These are phyloP conservation scores for Phylloscopus trochilus DNA, from an alignment of 2,113 vertebrate genomes.

Conservation along the genomic window DNA sequence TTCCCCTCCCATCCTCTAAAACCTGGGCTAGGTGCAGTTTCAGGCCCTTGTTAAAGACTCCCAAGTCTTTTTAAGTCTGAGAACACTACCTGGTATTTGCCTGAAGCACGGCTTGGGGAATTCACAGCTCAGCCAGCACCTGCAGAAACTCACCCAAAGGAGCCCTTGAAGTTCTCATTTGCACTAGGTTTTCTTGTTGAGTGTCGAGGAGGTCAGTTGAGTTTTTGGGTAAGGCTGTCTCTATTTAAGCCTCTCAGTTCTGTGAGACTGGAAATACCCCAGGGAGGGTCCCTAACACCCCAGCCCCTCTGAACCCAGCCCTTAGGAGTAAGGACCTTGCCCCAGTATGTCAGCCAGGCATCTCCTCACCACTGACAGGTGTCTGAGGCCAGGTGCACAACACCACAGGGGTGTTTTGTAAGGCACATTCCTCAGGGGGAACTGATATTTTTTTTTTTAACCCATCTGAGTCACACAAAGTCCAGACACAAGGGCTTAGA, in stretches of 20 bases:
- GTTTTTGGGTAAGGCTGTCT: not conserved
- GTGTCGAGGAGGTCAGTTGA: not conserved
- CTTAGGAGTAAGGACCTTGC: not conserved
- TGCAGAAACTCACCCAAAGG: not conserved
- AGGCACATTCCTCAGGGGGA: not conserved
- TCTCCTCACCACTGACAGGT: rapidly evolving
- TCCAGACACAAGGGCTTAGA: not conserved
- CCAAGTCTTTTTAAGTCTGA: not conserved
- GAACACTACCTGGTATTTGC: not conserved
- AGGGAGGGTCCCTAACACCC: not conserved
- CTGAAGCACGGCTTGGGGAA: rapidly evolving
- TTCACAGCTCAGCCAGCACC: not conserved
- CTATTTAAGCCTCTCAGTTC: not conserved
- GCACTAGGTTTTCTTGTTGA: not conserved
- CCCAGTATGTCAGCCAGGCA: not conserved
- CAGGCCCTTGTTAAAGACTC: not conserved
- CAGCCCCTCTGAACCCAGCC: not conserved
- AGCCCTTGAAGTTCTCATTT: not conserved
- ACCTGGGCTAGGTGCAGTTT: not conserved
- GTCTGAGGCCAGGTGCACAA: not conserved
- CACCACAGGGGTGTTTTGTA: rapidly evolving
- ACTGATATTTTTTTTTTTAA: not conserved
- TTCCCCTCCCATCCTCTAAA: not conserved
- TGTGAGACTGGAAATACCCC: not conserved
- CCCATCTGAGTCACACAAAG: not conserved